These are phyloP conservation scores for Pao palembangensis DNA, from an alignment of 2,113 vertebrate genomes.

Conservation along the genomic window DNA sequence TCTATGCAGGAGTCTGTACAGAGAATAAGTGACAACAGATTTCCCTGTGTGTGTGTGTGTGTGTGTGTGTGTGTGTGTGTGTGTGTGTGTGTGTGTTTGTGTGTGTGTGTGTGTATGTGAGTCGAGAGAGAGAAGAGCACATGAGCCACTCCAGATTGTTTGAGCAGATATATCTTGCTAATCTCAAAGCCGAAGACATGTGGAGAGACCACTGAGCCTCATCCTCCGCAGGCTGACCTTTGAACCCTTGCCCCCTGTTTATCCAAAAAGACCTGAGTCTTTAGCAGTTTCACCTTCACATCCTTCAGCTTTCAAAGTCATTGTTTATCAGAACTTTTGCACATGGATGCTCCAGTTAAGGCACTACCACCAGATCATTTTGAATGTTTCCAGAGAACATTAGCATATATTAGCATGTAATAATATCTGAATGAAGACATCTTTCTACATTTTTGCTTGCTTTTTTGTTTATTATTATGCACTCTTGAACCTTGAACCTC, in stretches of 20 bases:
- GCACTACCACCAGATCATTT: no score
- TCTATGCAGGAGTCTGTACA: conserved; percentile 46
- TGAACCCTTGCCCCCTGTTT: conserved; percentile 52
- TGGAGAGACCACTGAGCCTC: conserved; percentile 58
- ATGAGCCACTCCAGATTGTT: no score
- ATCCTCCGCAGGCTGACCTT: conserved; percentile 64
- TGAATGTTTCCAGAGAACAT: no score
- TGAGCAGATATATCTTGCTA: conserved; percentile 64
- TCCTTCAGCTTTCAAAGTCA: no score
- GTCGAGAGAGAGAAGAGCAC: no score
- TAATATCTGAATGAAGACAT: conserved; percentile 44
- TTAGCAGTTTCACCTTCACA: neutral
- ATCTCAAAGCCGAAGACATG: conserved; percentile 63
- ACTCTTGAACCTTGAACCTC: no score
- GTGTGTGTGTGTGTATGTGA: conserved; percentile 3
- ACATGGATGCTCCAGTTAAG: no score
- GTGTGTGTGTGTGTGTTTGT: conserved; percentile 7
- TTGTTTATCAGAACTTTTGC: no score
- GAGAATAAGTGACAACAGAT: conserved; percentile 48
- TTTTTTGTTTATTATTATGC: no score
- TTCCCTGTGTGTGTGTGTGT: conserved; percentile 22
- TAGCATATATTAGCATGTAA: no score
- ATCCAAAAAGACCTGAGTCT: conserved; percentile 44
- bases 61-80: conserved; percentile 7
- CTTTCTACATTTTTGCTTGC: no score